Evolutionary conservation across 2,797 vertebrate species (phyloP).

Genomic region (Hydrophis major): DNA sequence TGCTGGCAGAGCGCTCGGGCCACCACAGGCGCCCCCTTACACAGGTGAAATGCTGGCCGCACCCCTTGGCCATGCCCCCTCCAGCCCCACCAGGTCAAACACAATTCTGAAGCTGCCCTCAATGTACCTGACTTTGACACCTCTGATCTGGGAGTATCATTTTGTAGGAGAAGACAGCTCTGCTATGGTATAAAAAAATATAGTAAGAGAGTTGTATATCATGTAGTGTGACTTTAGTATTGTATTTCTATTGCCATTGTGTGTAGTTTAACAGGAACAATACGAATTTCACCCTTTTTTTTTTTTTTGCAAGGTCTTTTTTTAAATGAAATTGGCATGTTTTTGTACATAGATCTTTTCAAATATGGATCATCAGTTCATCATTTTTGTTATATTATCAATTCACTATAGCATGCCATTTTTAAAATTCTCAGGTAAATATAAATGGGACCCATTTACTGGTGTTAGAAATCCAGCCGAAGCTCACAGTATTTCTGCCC

Average conservation of each 20-base stretch:
- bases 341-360: constrained; percentile 46
- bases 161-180: neutral
- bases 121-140: too few relatives aligned
- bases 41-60: too few relatives aligned
- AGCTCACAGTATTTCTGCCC: constrained; percentile 71
- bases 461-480: constrained; percentile 64
- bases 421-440: constrained; percentile 46
- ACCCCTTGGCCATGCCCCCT: too few relatives aligned
- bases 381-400: constrained; percentile 31
- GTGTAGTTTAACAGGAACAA: neutral
- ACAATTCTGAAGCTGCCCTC: too few relatives aligned
- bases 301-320: neutral
- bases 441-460: constrained; percentile 65
- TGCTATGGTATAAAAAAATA: neutral
- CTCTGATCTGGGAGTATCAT: neutral
- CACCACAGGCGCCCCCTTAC: too few relatives aligned
- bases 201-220: neutral
- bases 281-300: neutral
- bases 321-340: neutral
- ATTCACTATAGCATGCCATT: constrained; percentile 54
- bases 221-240: neutral
- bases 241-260: neutral
- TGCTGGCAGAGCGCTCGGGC: too few relatives aligned
- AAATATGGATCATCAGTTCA: constrained; percentile 8
- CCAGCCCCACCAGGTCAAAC: too few relatives aligned